phyloP scores from a whole-genome alignment of 2,888 invertebrate species.

The Keiferia lycopersicella region DNA sequence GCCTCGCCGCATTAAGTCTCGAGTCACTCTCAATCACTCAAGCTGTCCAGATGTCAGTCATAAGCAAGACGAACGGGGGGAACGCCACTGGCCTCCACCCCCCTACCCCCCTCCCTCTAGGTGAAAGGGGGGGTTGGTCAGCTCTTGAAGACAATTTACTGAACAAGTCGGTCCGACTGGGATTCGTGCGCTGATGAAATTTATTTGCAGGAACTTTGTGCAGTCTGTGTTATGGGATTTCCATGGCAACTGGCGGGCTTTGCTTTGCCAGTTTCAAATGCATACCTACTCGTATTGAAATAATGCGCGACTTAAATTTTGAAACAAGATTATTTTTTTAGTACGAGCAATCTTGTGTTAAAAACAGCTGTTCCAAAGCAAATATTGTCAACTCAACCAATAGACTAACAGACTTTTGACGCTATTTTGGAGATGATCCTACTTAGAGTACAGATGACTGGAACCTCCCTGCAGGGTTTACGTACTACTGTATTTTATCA shows the following conservation, averaged over 20 bases:
- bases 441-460: too few relatives aligned
- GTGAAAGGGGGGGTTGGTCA: slow-evolving; percentile 66
- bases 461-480: too few relatives aligned
- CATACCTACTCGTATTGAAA: not conserved
- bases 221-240: slow-evolving; percentile 62
- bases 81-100: slow-evolving; percentile 67
- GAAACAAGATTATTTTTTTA: not conserved
- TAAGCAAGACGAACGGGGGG: slow-evolving; percentile 80
- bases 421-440: too few relatives aligned
- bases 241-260: slow-evolving; percentile 50
- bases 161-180: slow-evolving; percentile 68
- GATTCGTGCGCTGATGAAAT: slow-evolving; percentile 72
- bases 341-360: too few relatives aligned
- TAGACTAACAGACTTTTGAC: too few relatives aligned
- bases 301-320: not conserved
- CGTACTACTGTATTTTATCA: too few relatives aligned
- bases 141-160: slow-evolving; percentile 81
- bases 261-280: slow-evolving; percentile 15
- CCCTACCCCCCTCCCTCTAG: slow-evolving; percentile 40
- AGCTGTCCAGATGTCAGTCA: slow-evolving; percentile 79
- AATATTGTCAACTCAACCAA: too few relatives aligned
- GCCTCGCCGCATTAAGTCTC: slow-evolving; percentile 77
- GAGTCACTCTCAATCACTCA: slow-evolving; percentile 81
- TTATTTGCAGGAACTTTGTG: slow-evolving; percentile 71
- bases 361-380: too few relatives aligned